Percentiles rank a stretch among this genome's conserved stretches.
These are phyloP conservation scores for Lasioglossum oenotherae DNA, from an alignment of 2,888 invertebrate species.

Conservation along the genomic window DNA sequence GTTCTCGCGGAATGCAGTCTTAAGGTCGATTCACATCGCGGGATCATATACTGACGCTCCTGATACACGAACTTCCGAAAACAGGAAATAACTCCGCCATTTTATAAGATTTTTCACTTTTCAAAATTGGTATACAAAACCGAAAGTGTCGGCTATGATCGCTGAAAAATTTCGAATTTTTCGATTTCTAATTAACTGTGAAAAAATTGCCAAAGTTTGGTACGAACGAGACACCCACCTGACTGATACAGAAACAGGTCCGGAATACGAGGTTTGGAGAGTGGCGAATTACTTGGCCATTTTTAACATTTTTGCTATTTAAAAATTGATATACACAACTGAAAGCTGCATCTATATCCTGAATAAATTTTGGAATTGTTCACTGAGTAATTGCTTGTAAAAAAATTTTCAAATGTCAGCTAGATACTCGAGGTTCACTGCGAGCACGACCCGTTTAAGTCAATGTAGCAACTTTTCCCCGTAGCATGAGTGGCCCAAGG, in stretches of 20 bases:
- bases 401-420: not conserved
- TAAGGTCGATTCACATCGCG: slow-evolving; percentile 26
- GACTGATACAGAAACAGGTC: too few relatives aligned
- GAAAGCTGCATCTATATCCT: not conserved
- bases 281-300: not conserved
- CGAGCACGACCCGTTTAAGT: not conserved
- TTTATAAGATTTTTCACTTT: not conserved
- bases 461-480: not conserved
- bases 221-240: too few relatives aligned
- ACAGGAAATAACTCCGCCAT: not conserved
- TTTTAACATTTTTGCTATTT: not conserved
- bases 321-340: not conserved
- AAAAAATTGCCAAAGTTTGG: not conserved
- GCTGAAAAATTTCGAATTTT: not conserved
- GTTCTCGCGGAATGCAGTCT: slow-evolving; percentile 54
- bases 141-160: not conserved
- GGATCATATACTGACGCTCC: not conserved
- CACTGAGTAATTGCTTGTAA: not conserved
- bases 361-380: not conserved
- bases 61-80: slow-evolving; percentile 34
- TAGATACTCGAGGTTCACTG: not conserved
- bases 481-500: not conserved
- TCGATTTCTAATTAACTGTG: not conserved
- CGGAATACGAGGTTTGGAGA: not conserved
- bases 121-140: not conserved